Base-by-base conservation (phyloP, 2,113 vertebrate genomes). In the Gadus macrocephalus region DNA sequence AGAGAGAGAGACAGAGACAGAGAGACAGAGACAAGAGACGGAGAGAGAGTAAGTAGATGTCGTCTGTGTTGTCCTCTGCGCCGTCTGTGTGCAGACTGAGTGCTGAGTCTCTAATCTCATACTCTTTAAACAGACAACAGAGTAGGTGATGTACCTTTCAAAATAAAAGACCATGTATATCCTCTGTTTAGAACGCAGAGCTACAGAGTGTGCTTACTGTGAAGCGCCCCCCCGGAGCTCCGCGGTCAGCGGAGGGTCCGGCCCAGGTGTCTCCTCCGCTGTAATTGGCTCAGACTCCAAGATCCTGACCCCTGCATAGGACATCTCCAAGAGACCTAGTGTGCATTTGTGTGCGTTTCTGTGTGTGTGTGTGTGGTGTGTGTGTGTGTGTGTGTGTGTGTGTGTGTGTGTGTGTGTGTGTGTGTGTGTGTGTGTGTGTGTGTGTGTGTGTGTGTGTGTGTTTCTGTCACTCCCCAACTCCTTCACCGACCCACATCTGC, bases 241-340 rank as follows among this genome's bases (percentile, higher is more conserved):
- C 4, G 42, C 6, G 42, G 8, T 49, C 42, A 49, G 42, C 7
- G 42, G 7, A 49, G 42, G 42, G 6, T 49, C 55, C 17, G 55
- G 17, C 17, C 15, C 55, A 81, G 80, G 76, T 70, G 78, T 81
- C 83, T 79, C 68, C 35, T 17, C 71, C 76, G 78, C 72, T 85
- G 82, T 85, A 90, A 89, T 83, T 84, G 86, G 88, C 81, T 88
- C 83, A 81, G 74, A 75, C 72, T 55, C 70, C 56, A 53, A 71
- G 88, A 82, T 87, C 85, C 79, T 88, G 83, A 88, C 80, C 84
- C 78, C 19, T 78, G 80, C 85, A 81, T 85, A 83, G 89, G 87
- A 86, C 87, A 85, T 89, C 86, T 85, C 78, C 70, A 64, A 56
- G n/a, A 76, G 59, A 63, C 66, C 14, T 9, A 8, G 16, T 38